Base-by-base conservation (phyloP, 1,140 invertebrate genomes). In the Campoletis sonorensis region DNA sequence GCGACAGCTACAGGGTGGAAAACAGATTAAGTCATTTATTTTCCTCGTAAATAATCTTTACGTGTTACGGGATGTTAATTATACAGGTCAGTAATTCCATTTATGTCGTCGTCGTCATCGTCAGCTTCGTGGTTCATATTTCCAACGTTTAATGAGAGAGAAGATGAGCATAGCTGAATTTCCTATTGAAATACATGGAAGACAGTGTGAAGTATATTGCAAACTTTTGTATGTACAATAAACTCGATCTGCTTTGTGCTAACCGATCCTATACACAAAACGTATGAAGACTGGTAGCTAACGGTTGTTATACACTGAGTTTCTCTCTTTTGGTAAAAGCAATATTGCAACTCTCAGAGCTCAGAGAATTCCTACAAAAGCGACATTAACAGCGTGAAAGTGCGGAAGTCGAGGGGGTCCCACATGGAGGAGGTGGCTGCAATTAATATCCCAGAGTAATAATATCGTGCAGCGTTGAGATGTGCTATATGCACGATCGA, bases 301-400 rank as follows among this genome's bases (percentile, higher is more conserved):
- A 30, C 27, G 10, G 30, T 70, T 33, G 67, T 70, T 33, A 26
- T 64, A 64, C 30, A 18, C 30, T 1, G 54, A 26, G 61, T 64
- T n/a, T 64, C 40, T 37, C 21, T 37, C 40, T 61, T 11, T 64
- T 4, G 54, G 54, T 64, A 40, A 23, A 58, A 77, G 75, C 33
- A 61, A 61, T 40, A 77, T 76, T 70, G 75, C 75, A 21, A 77
- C 27, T 54, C 51, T 61, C 30, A 21, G 27, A 70, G 75, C 75
- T 21, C 15, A 77, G 75, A 77, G 75, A 77, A 64, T 61, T 77
- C 33, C 26, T 54, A 77, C 54, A 61, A 77, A 77, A 77, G 75
- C 51, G 15, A 27, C 51, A 61, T 33, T 27, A 70, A 30, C 30
- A 23, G 15, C 49, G 26, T 33, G 26, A 13, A 15, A 61, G 61